phyloP scores from a whole-genome alignment of 2,888 invertebrate genomes.

The Orthosia cruda region DNA sequence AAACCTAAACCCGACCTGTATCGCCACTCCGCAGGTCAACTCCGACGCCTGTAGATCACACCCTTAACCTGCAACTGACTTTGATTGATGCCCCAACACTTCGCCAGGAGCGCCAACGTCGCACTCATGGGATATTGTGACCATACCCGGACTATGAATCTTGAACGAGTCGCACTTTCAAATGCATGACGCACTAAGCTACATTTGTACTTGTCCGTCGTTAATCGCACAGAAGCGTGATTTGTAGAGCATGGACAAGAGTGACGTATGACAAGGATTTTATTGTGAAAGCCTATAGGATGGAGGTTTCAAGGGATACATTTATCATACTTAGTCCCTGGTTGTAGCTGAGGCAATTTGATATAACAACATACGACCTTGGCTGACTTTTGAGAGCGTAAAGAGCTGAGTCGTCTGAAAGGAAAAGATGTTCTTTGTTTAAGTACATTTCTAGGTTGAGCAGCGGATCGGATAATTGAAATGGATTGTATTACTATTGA shows the following conservation, averaged over 20 bases:
- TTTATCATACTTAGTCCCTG: conserved; percentile 18
- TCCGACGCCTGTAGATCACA: conserved; percentile 55
- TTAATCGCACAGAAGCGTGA: conserved; percentile 54
- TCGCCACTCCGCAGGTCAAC: conserved; percentile 27
- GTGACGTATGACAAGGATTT: conserved; percentile 24
- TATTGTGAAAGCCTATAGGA: conserved; percentile 8
- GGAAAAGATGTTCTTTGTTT: neutral
- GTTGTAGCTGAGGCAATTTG: neutral
- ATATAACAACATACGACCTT: neutral
- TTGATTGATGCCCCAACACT: conserved; percentile 81
- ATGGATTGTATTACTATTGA: neutral
- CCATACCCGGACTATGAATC: conserved; percentile 67
- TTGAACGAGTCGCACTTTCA: conserved; percentile 58
- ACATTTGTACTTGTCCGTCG: conserved; percentile 60
- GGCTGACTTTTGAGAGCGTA: neutral
- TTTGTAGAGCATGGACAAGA: conserved; percentile 35
- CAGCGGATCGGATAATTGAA: neutral
- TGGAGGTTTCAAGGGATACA: neutral
- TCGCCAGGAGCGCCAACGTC: conserved; percentile 65
- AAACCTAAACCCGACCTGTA: conserved; percentile 13
- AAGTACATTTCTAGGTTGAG: neutral
- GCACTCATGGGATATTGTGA: conserved; percentile 68
- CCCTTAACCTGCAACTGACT: conserved; percentile 79
- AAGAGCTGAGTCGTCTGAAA: neutral
- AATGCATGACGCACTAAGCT: conserved; percentile 54